Evolutionary conservation across 2,888 invertebrate genomes (phyloP).

Genomic region (Drosophila conformis): DNA sequence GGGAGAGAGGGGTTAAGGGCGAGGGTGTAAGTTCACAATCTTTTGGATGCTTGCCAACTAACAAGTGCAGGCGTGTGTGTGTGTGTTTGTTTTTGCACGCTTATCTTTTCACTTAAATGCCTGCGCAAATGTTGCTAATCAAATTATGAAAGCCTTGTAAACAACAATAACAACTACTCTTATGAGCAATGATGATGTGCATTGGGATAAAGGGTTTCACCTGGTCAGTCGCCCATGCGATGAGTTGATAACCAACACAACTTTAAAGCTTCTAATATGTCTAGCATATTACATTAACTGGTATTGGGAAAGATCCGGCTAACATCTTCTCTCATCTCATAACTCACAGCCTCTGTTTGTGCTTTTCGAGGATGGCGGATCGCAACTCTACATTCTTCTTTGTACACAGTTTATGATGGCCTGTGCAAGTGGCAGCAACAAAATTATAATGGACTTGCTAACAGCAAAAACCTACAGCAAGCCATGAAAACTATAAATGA

Average conservation of each 20-base stretch:
- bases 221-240: slow-evolving; percentile 44
- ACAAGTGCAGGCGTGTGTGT: slow-evolving; percentile 2
- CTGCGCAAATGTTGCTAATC: slow-evolving; percentile 73
- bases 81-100: slow-evolving; percentile 29
- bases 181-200: slow-evolving; percentile 52
- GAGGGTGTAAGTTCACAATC: slow-evolving; percentile 19
- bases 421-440: neutral
- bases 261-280: neutral
- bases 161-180: slow-evolving; percentile 4
- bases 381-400: neutral
- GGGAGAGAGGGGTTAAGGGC: neutral
- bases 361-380: neutral
- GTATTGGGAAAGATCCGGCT: neutral
- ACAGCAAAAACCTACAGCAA: slow-evolving; percentile 1
- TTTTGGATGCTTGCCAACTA: slow-evolving; percentile 53
- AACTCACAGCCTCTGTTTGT: neutral
- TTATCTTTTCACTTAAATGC: slow-evolving; percentile 76
- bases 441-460: slow-evolving; percentile 9
- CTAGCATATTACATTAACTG: neutral
- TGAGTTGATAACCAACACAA: slow-evolving; percentile 27
- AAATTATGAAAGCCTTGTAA: slow-evolving; percentile 61
- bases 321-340: neutral
- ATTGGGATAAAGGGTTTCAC: slow-evolving; percentile 40
- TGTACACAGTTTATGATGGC: neutral
- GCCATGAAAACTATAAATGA: slow-evolving; percentile 16